phyloP scores from a whole-genome alignment of 2,113 vertebrate genomes.

The Arothron firmamentum region DNA sequence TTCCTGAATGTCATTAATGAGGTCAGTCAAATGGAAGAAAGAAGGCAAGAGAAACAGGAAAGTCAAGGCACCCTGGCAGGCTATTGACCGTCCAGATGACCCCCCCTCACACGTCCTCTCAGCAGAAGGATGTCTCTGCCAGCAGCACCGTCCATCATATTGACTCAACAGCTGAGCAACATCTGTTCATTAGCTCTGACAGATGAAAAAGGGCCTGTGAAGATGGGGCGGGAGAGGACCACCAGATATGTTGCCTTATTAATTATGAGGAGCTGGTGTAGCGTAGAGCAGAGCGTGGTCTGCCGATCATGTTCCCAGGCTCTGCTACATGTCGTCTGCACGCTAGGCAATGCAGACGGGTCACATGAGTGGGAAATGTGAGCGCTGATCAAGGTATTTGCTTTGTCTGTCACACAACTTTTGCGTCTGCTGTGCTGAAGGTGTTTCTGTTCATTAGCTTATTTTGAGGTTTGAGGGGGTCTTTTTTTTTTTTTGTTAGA shows the following conservation, averaged over 20 bases:
- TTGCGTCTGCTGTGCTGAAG: constrained; percentile 53
- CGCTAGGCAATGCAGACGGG: constrained; percentile 31
- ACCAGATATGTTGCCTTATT: constrained; percentile 35
- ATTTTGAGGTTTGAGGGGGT: constrained; percentile 39
- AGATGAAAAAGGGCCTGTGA: constrained; percentile 66
- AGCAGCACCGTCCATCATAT: constrained; percentile 72
- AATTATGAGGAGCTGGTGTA: constrained; percentile 28
- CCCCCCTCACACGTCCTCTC: constrained; percentile 50
- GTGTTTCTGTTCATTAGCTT: constrained; percentile 61
- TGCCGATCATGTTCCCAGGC: constrained; percentile 18
- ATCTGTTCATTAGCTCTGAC: constrained; percentile 80
- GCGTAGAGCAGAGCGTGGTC: not conserved
- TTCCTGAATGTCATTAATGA: constrained; percentile 59
- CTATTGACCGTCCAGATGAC: constrained; percentile 61
- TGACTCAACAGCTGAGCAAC: constrained; percentile 74
- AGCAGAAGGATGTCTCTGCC: constrained; percentile 66
- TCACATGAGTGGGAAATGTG: constrained; percentile 31
- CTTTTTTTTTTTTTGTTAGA: constrained; percentile 22
- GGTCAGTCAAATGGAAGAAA: constrained; percentile 35
- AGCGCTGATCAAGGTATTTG: constrained; percentile 61
- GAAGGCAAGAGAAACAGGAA: constrained; percentile 45
- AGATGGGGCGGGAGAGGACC: constrained; percentile 32
- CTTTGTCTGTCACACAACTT: constrained; percentile 57
- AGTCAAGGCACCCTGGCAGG: constrained; percentile 53
- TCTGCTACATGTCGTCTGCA: constrained; percentile 35